These are phyloP conservation scores for Platyrinchus mystaceus DNA, from an alignment of 2,797 vertebrate genomes.

Conservation along the genomic window DNA sequence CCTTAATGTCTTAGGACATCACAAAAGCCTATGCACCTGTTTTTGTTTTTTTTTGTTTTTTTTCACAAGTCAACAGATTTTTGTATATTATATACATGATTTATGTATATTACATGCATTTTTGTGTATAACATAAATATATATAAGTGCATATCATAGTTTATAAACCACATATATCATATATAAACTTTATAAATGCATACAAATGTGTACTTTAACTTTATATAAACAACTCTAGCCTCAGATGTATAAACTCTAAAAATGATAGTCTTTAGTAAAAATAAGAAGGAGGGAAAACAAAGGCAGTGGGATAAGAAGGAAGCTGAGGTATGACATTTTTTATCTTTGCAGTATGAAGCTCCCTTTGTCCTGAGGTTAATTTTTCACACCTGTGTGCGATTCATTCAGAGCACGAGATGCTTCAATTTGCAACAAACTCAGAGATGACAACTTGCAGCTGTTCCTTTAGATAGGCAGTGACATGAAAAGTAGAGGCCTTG, in stretches of 20 bases:
- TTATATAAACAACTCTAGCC: background rate
- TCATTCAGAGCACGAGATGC: background rate
- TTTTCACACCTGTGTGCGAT: background rate
- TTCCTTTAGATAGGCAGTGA: background rate
- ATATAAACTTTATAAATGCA: background rate
- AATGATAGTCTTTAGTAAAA: background rate
- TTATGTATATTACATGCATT: background rate
- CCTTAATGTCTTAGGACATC: background rate
- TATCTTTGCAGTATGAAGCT: background rate
- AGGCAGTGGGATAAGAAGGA: rapidly evolving
- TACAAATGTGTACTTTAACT: background rate
- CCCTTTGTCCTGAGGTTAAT: background rate
- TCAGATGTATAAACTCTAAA: background rate
- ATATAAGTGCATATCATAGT: background rate
- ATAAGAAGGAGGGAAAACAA: background rate
- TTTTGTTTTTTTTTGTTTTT: too few relatives aligned
- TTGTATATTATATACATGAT: background rate
- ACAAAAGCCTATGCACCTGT: background rate
- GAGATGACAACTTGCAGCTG: background rate
- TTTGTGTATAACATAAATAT: background rate
- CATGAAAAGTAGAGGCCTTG: background rate
- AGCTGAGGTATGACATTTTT: background rate
- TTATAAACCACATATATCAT: background rate
- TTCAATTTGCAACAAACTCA: background rate
- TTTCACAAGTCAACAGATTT: background rate